These are phyloP conservation scores for Columba guinea DNA, from an alignment of 2,797 vertebrate species.

Conservation along the genomic window DNA sequence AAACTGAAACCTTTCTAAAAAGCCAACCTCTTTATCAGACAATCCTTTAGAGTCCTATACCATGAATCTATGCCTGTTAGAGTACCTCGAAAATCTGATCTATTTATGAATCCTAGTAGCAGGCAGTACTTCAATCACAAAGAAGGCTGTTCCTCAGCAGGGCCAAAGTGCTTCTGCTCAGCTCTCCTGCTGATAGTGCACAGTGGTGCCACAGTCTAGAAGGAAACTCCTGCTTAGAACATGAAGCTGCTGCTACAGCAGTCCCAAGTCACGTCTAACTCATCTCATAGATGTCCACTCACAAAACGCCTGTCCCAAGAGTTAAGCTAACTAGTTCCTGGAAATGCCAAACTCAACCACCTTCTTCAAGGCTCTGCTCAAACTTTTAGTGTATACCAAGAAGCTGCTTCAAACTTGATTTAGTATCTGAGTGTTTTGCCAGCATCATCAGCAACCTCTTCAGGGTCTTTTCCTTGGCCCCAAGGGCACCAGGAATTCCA, in stretches of 20 bases:
- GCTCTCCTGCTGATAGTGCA: not conserved
- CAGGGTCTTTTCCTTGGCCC: not conserved
- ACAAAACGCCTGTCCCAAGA: not conserved
- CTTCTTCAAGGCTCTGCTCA: not conserved
- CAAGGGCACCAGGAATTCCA: not conserved
- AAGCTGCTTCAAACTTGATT: not conserved
- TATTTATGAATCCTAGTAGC: not conserved
- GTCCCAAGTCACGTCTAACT: not conserved
- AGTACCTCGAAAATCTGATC: not conserved
- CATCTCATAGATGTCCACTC: not conserved
- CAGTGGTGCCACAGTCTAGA: not conserved
- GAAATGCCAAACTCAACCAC: not conserved
- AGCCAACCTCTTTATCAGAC: not conserved
- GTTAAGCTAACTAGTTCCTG: not conserved
- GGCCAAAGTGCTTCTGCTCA: not conserved
- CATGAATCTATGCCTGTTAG: not conserved
- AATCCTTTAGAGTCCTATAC: not conserved
- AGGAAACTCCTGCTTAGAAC: not conserved
- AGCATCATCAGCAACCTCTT: not conserved
- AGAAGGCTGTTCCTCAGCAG: not conserved
- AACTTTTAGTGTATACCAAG: not conserved
- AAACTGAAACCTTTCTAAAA: not conserved
- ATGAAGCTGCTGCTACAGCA: not conserved
- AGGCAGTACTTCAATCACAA: not conserved
- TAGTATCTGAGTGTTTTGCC: rapidly evolving